Evolutionary conservation across 2,888 invertebrate genomes (phyloP).

Genomic region (Mimas tiliae): DNA sequence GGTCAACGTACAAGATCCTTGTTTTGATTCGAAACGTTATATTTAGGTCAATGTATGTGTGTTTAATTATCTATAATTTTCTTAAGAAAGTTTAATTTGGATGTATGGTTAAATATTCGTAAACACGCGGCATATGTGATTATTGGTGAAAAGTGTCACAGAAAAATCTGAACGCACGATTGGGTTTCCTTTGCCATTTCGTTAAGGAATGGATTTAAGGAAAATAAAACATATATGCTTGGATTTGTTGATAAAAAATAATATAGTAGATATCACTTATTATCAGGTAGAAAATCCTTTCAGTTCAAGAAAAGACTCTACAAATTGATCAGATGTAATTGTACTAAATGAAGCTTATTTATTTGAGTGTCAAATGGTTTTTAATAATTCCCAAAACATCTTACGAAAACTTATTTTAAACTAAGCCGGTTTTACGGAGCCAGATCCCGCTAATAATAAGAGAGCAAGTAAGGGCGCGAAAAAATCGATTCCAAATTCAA

Average conservation of each 20-base stretch:
- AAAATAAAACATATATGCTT: not conserved
- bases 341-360: too few species aligned
- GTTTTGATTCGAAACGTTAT: constrained; percentile 58
- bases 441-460: constrained; percentile 3
- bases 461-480: constrained; percentile 19
- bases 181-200: not conserved
- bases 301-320: too few species aligned
- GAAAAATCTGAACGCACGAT: not conserved
- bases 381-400: not conserved
- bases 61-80: constrained; percentile 8
- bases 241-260: not conserved
- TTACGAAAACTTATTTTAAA: not conserved
- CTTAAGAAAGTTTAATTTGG: not conserved
- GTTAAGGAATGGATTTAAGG: not conserved
- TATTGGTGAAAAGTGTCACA: not conserved
- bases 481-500: constrained; percentile 62
- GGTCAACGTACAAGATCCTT: constrained; percentile 62
- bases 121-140: too few species aligned
- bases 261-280: not conserved
- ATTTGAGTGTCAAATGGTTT: not conserved
- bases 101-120: too few species aligned
- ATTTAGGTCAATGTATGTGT: constrained; percentile 53
- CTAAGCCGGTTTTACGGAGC: not conserved
- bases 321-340: too few species aligned
- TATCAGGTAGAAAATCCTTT: not conserved